These are phyloP conservation scores for Nematolebias whitei DNA, from an alignment of 2,113 vertebrate species.

Conservation along the genomic window DNA sequence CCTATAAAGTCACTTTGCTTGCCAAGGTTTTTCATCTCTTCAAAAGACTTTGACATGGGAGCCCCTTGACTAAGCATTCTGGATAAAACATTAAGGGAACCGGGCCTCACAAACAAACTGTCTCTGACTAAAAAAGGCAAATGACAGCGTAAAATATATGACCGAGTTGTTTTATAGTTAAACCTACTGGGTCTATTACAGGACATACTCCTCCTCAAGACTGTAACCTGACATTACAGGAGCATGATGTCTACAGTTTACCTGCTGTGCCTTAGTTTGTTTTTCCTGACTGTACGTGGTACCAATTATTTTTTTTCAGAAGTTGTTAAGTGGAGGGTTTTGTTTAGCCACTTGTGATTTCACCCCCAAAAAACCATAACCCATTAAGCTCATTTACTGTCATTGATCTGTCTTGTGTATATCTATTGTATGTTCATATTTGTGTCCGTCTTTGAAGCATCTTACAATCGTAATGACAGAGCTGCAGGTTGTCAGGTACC, in stretches of 20 bases:
- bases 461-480: constrained; percentile 62
- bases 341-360: neutral
- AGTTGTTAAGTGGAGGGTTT: neutral
- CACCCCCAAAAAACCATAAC: too few species aligned
- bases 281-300: neutral
- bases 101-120: constrained; percentile 42
- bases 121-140: constrained; percentile 24
- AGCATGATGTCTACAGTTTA: neutral
- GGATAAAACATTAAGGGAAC: constrained; percentile 55
- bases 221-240: constrained; percentile 14
- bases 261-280: neutral
- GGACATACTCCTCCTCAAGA: constrained; percentile 5
- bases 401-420: neutral
- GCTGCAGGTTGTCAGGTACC: constrained; percentile 79
- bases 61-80: constrained; percentile 33
- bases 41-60: constrained; percentile 39
- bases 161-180: constrained; percentile 21
- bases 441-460: constrained; percentile 20
- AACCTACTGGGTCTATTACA: constrained; percentile 2
- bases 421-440: constrained; percentile 20
- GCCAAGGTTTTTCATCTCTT: constrained; percentile 51
- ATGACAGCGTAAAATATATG: constrained; percentile 32
- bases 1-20: constrained; percentile 48
- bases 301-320: neutral
- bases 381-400: neutral